Conservation (phyloP, 64 coral and sea anemone species). For the Orbicella faveolata region DNA sequence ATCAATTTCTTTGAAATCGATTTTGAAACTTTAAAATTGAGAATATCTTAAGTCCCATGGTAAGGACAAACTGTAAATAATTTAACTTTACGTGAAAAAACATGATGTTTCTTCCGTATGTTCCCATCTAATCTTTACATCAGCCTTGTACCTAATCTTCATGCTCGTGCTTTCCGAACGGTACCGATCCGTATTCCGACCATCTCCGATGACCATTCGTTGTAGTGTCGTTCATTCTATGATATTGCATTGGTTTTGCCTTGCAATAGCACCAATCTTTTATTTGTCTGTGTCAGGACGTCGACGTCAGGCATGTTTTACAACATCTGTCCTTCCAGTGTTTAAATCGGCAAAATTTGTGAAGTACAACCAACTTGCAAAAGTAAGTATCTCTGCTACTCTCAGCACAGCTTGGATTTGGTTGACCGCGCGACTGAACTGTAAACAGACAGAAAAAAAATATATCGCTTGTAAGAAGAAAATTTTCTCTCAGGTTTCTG, state of each 20-base stretch:
- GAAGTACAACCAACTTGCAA: constrained; percentile 87
- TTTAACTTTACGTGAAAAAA: background rate
- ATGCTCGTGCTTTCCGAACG: background rate
- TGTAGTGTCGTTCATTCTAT: background rate
- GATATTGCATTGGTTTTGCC: background rate
- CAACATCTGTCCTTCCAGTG: constrained; percentile 93
- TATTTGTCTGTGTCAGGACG: background rate
- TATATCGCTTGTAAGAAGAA: no score
- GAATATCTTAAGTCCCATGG: no score
- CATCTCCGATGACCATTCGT: constrained; percentile 5
- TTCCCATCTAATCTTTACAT: background rate
- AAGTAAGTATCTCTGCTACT: constrained; percentile 79
- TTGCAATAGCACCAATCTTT: background rate
- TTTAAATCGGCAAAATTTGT: constrained; percentile 92
- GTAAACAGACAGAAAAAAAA: constrained; percentile 3
- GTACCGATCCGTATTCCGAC: background rate
- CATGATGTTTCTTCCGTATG: background rate
- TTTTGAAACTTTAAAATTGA: background rate
- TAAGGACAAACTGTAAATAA: background rate
- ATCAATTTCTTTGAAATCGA: constrained; percentile 3
- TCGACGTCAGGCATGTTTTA: constrained; percentile 31
- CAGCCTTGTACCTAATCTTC: background rate
- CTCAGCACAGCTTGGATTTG: constrained; percentile 62
- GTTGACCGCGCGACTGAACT: background rate
- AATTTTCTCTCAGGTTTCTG: no score